These are phyloP conservation scores for Metopolophium dirhodum DNA, from an alignment of 1,140 invertebrate species.

Conservation along the genomic window DNA sequence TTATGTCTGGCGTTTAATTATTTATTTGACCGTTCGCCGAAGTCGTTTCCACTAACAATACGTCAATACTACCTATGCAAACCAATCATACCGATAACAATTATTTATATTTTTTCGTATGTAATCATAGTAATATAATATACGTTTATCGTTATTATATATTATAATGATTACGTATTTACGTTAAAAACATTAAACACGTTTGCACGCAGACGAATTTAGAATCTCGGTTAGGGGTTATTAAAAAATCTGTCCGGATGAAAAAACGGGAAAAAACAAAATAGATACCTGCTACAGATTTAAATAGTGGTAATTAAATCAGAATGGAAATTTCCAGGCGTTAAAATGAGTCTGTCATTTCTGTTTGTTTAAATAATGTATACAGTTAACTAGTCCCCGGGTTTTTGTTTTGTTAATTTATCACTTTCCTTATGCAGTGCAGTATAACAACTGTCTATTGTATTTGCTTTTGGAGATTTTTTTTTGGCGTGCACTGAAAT, in stretches of 20 bases:
- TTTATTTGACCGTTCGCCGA: neutral
- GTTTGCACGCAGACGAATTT: neutral
- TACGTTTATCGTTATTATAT: neutral
- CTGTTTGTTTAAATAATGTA: neutral
- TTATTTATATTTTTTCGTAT: too few species aligned
- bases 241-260: neutral
- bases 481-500: neutral
- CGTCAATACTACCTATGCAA: too few species aligned
- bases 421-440: neutral
- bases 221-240: neutral
- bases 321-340: neutral
- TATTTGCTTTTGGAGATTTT: neutral
- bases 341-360: constrained; percentile 8
- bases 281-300: neutral
- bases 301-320: neutral
- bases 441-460: neutral
- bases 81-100: too few species aligned
- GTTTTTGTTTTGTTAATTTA: neutral
- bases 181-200: neutral
- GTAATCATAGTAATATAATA: too few species aligned
- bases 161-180: neutral
- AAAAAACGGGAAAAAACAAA: neutral
- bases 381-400: neutral
- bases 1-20: neutral
- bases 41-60: neutral